phyloP scores from a whole-genome alignment of 2,113 vertebrate genomes.

The Colius striatus region DNA sequence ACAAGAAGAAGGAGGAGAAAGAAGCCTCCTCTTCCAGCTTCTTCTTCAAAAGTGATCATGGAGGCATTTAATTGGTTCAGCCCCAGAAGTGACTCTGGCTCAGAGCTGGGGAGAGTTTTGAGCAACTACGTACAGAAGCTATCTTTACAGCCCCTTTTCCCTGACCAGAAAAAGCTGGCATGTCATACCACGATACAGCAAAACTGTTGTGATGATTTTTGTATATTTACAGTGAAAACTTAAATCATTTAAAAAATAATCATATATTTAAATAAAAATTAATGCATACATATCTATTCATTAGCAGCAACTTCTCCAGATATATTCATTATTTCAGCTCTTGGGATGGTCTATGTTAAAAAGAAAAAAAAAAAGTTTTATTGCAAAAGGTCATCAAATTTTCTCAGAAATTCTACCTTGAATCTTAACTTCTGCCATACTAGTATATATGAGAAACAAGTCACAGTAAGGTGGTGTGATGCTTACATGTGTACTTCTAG shows the following conservation, averaged over 20 bases:
- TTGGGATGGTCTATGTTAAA: background rate
- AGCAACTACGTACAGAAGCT: no score
- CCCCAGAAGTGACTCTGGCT: no score
- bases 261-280: background rate
- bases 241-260: background rate
- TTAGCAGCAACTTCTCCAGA: background rate
- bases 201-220: background rate
- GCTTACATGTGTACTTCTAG: background rate
- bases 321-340: background rate
- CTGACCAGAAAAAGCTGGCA: no score
- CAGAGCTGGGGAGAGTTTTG: no score
- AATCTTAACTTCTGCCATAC: background rate
- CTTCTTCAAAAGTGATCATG: no score
- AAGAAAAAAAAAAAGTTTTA: background rate
- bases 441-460: rapidly evolving
- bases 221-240: background rate
- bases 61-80: no score
- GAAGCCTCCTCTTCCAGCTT: no score
- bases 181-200: background rate
- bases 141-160: no score
- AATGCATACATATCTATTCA: background rate
- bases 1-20: no score
- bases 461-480: background rate
- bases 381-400: background rate
- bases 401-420: background rate